Percentiles rank a stretch among this genome's conserved stretches.
Evolutionary conservation across 2,797 vertebrate species (phyloP).

Genomic region (Lacerta agilis): DNA sequence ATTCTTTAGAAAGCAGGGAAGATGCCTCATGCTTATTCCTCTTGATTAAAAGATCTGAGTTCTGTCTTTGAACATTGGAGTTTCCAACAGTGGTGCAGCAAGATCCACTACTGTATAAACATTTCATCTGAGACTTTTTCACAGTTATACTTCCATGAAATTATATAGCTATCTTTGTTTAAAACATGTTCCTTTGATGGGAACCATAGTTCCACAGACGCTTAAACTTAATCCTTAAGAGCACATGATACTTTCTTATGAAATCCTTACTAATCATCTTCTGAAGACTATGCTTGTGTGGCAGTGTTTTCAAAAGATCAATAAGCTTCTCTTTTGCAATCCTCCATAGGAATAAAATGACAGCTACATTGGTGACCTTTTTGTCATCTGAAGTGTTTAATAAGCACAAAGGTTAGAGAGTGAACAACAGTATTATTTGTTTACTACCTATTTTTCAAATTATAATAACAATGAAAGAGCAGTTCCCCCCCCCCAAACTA

Average conservation of each 20-base stretch:
- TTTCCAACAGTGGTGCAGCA: not conserved
- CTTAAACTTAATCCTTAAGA: not conserved
- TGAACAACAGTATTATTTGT: not conserved
- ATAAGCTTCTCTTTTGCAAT: not conserved
- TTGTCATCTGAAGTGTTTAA: not conserved
- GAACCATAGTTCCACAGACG: not conserved
- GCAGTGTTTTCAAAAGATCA: not conserved
- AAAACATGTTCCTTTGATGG: not conserved
- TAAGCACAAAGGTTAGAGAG: not conserved
- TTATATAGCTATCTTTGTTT: not conserved
- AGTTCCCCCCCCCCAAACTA: too few relatives aligned
- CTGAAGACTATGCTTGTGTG: not conserved
- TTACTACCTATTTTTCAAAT: too few relatives aligned
- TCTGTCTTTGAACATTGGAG: not conserved
- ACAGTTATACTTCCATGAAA: not conserved
- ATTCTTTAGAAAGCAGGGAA: not conserved
- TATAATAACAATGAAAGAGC: too few relatives aligned
- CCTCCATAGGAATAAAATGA: not conserved
- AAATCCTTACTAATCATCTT: not conserved
- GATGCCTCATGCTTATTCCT: not conserved
- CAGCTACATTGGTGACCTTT: not conserved
- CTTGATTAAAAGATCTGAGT: not conserved
- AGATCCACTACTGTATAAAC: not conserved
- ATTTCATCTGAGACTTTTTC: not conserved
- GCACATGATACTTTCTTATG: not conserved